Evolutionary conservation across 1,140 invertebrate species (phyloP).

Genomic region (Eueides isabella): DNA sequence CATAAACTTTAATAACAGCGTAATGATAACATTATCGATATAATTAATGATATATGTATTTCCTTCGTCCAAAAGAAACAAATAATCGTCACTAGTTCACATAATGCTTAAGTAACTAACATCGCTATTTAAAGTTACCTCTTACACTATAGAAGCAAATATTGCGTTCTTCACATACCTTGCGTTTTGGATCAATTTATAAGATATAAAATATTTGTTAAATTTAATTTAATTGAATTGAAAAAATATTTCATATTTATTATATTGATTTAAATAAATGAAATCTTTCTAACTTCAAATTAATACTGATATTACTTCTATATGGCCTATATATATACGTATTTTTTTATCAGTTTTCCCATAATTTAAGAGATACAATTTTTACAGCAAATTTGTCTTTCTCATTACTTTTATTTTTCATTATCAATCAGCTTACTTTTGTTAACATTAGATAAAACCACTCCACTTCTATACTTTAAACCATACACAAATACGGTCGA

Average conservation of each 20-base stretch:
- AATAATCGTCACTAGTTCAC: conserved; percentile 41
- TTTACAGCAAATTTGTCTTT: no score
- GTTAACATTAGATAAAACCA: neutral
- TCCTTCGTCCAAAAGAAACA: neutral
- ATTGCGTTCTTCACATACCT: conserved; percentile 69
- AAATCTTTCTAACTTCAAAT: no score
- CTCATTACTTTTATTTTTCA: neutral
- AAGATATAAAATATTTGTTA: neutral
- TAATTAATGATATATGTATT: neutral
- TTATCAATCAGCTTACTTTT: neutral
- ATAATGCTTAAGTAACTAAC: conserved; percentile 63
- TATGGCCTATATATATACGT: no score
- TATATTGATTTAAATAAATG: no score
- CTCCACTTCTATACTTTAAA: conserved; percentile 19
- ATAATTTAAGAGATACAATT: no score
- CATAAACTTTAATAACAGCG: no score
- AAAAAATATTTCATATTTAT: no score
- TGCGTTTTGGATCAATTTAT: conserved; percentile 42
- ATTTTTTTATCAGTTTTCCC: no score
- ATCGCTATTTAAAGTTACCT: conserved; percentile 64
- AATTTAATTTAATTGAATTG: neutral
- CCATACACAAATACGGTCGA: conserved; percentile 50
- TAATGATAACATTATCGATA: no score
- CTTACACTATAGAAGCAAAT: conserved; percentile 72
- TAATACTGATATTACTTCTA: no score